These are phyloP conservation scores for Melanotaenia pygmaea DNA, from an alignment of 2,797 vertebrate species.

Conservation along the genomic window DNA sequence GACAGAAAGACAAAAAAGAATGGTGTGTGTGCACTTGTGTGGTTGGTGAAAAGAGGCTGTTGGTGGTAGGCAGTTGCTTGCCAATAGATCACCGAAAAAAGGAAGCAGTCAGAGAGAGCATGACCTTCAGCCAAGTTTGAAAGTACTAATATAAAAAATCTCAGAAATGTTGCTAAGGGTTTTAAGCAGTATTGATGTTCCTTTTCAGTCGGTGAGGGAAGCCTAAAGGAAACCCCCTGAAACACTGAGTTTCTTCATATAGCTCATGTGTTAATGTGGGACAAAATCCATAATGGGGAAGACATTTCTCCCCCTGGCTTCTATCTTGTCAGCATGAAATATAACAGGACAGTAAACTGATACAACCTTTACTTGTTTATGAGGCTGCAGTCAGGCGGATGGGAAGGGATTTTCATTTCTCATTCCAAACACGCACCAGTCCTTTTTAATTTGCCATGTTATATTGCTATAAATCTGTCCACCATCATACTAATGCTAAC, in stretches of 20 bases:
- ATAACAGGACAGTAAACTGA: conserved; percentile 72
- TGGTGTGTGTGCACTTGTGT: conserved; percentile 42
- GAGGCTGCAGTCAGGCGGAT: conserved; percentile 50
- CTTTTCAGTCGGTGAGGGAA: conserved; percentile 51
- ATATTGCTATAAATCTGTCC: conserved; percentile 70
- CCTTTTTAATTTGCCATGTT: conserved; percentile 72
- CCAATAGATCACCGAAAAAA: conserved; percentile 54
- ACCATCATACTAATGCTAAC: conserved; percentile 63
- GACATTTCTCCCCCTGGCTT: conserved; percentile 53
- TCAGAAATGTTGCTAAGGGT: conserved; percentile 63
- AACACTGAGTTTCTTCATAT: conserved; percentile 45
- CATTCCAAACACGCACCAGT: conserved; percentile 68
- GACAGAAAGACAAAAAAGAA: conserved; percentile 55
- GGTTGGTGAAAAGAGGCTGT: conserved; percentile 44
- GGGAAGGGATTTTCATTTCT: conserved; percentile 36
- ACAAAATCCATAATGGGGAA: conserved; percentile 64
- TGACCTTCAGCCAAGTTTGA: conserved; percentile 69
- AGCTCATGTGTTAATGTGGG: conserved; percentile 55
- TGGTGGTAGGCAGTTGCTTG: conserved; percentile 64
- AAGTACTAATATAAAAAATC: conserved; percentile 71
- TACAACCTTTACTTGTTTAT: conserved; percentile 77
- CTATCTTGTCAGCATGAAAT: conserved; percentile 73
- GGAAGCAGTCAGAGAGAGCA: conserved; percentile 44
- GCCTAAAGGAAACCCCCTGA: conserved; percentile 60
- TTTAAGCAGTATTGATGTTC: conserved; percentile 72